Evolutionary conservation across 2,113 vertebrate genomes (phyloP).

Genomic region (Oryzias curvinotus): DNA sequence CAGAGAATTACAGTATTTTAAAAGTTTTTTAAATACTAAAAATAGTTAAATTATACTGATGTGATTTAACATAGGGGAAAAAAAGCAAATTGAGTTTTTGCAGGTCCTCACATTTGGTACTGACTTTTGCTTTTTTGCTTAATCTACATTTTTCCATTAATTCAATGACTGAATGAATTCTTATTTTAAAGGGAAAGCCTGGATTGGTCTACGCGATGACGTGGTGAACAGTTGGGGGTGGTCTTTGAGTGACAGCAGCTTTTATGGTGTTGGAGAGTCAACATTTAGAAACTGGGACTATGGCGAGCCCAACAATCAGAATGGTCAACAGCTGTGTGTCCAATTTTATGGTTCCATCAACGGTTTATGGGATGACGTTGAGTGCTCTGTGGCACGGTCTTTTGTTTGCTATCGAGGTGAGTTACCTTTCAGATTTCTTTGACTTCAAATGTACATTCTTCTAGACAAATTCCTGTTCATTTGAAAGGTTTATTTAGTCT

Average conservation of each 20-base stretch:
- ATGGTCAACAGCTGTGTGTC: conserved; percentile 23
- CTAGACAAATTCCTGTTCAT: too few species aligned
- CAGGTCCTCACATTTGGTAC: too few species aligned
- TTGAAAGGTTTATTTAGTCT: too few species aligned
- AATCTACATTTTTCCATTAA: too few species aligned
- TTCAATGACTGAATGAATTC: too few species aligned
- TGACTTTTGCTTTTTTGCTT: too few species aligned
- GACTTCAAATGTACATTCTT: too few species aligned
- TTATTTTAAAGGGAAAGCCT: conserved; percentile 25
- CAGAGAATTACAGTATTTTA: too few species aligned
- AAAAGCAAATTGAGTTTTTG: too few species aligned
- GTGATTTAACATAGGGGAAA: too few species aligned
- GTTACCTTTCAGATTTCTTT: conserved; percentile 4
- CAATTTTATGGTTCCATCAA: rapidly evolving
- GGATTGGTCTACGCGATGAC: conserved; percentile 54
- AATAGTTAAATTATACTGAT: too few species aligned
- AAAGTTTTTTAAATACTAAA: too few species aligned
- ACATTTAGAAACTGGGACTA: conserved; percentile 22
- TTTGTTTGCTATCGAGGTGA: conserved; percentile 48
- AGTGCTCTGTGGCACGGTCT: rapidly evolving
- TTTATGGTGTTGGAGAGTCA: conserved; percentile 18
- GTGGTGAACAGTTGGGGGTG: conserved; percentile 40
- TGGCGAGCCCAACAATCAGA: background rate
- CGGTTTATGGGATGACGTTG: background rate
- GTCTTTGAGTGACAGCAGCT: conserved; percentile 41